Evolutionary conservation across 1,140 invertebrate genomes (phyloP).

Genomic region (Drosophila bifasciata): DNA sequence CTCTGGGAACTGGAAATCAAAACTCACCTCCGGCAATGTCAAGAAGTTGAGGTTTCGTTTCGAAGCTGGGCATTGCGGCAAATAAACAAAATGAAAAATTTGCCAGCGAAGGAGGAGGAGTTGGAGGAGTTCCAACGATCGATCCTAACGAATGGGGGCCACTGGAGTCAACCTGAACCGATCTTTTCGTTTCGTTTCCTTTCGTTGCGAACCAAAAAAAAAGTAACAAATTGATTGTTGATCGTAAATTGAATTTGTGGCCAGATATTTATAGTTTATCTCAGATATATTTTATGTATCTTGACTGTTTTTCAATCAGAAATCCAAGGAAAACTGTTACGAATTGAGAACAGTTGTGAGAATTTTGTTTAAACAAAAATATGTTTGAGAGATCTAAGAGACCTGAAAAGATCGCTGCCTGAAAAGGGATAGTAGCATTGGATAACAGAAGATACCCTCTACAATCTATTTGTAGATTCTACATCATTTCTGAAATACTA

Average conservation of each 20-base stretch:
- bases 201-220: background rate
- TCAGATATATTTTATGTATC: too few species aligned
- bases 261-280: conserved; percentile 41
- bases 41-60: conserved; percentile 35
- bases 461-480: too few species aligned
- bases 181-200: conserved; percentile 45
- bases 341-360: too few species aligned
- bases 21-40: conserved; percentile 44
- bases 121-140: conserved; percentile 6
- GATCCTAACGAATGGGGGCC: conserved; percentile 66
- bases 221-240: conserved; percentile 58
- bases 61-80: conserved; percentile 28
- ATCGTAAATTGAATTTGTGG: conserved; percentile 67
- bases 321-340: conserved; percentile 5
- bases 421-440: too few species aligned
- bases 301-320: conserved; percentile 45
- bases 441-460: too few species aligned
- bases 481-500: too few species aligned
- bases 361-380: too few species aligned
- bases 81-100: conserved; percentile 74
- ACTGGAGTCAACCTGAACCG: conserved; percentile 66
- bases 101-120: conserved; percentile 39
- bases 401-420: too few species aligned
- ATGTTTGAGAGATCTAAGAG: too few species aligned
- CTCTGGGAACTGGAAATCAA: conserved; percentile 47